Evolutionary conservation across 2,113 vertebrate genomes (phyloP), one percentile per base, ranked within the genome.

Genomic region (Gulo gulo): DNA sequence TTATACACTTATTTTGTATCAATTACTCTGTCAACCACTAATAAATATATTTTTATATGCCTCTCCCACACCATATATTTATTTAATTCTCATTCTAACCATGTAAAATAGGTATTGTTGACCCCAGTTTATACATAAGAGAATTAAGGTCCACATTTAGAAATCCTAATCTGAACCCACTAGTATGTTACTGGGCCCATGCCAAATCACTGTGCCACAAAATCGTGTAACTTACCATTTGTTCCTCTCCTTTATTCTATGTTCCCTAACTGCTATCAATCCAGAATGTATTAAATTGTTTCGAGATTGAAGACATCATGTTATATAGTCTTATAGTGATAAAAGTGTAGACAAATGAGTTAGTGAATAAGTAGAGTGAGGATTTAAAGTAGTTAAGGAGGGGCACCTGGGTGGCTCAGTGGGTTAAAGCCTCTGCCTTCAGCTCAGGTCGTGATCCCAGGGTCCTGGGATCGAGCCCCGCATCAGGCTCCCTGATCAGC

Each of bases 361-460:
- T 59, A 34, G 71, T 91, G 47, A 92, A 55, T 63, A 85, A 88
- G 23, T 71, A 84, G 42, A 2, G 14, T 63, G 29, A 93, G 7
- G 59, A 94, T 24, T 86, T 95, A 52, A 79, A 93, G 11, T 91
- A 89, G 10, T 83, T 90, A 95, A 91, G 23, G 11, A 84, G n/a
- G n/a, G n/a, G n/a, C n/a, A n/a, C n/a, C n/a, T n/a, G n/a, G n/a
- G n/a, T n/a, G n/a, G n/a, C n/a, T n/a, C n/a, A n/a, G n/a, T n/a
- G n/a, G n/a, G n/a, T n/a, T n/a, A n/a, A n/a, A n/a, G n/a, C n/a
- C n/a, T n/a, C n/a, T n/a, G n/a, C n/a, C n/a, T n/a, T n/a, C n/a
- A n/a, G n/a, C n/a, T n/a, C n/a, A n/a, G n/a, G n/a, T n/a, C n/a
- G n/a, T n/a, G n/a, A n/a, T n/a, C n/a, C n/a, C n/a, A n/a, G n/a